Base-by-base conservation (phyloP, 2,888 invertebrate genomes). In the Germaria angustata region DNA sequence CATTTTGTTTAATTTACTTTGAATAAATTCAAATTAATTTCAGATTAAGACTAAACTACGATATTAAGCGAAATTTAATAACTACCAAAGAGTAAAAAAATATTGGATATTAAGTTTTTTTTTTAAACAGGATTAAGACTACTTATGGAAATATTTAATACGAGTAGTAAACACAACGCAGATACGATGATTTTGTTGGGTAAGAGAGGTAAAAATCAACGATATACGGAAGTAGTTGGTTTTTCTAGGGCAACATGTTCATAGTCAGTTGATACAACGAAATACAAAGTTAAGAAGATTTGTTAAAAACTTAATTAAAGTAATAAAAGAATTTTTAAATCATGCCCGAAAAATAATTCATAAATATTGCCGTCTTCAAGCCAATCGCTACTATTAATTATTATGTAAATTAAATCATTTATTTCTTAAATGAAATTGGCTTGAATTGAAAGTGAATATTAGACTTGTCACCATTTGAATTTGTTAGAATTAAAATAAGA, bases 181-280 rank as follows among this genome's bases (percentile, higher is more conserved):
- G 73, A 82, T 75, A 80, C 61, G 61, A 68, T 83, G 80, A 72
- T 24, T 28, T 59, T n/a, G n/a, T 17, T 49, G 17, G 57, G 28
- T 55, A 55, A 65, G 34, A 65, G 13, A 34, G 22, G 1, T 55
- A 75, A 44, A 17, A 59, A 61, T 41, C 53, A 24, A 71, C 63
- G 66, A 65, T 57, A 55, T 69, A 57, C 57, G 69, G 13, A 57
- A 61, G 53, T 68, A 69, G 24, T 13, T 49, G 28, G 41, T 71
- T 61, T 65, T 68, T 65, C 55, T 69, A 80, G 32, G 85, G 88
- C 89, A 86, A 87, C 88, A 89, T 88, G 88, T 89, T 88, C 89
- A 88, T 88, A 88, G 88, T 87, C 88, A 87, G 88, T 86, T 84
- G 22, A 44, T 28, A 61, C 53, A 41, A 61, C 49, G 49, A 51